A percentile compares a stretch with the other conserved stretches of the same genome.
phyloP scores from a whole-genome alignment of 2,888 invertebrate genomes.

The Ferdinandea cuprea region DNA sequence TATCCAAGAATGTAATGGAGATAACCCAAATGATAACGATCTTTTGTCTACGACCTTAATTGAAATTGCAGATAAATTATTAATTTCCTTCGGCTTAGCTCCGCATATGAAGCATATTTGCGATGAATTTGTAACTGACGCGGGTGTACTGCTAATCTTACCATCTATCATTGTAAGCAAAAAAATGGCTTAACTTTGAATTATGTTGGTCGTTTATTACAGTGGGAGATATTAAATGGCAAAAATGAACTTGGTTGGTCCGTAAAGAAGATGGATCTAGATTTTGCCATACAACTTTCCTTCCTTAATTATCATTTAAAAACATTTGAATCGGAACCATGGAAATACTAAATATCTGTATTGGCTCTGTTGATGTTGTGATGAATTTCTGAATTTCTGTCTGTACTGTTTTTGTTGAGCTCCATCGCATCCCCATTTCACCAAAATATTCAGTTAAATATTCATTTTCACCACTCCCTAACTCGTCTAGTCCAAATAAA shows the following conservation, averaged over 20 bases:
- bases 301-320: not conserved
- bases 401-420: conserved; percentile 14
- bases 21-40: too few species aligned
- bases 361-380: not conserved
- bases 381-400: conserved; percentile 25
- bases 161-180: too few species aligned
- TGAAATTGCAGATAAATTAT: too few species aligned
- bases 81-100: too few species aligned
- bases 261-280: not conserved
- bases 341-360: conserved; percentile 12
- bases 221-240: not conserved
- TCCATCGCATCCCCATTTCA: conserved; percentile 28
- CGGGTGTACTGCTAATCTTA: too few species aligned
- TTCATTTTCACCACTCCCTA: conserved; percentile 4
- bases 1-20: too few species aligned
- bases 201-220: too few species aligned
- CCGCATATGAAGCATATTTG: too few species aligned
- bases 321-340: conserved; percentile 34
- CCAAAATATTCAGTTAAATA: conserved; percentile 6
- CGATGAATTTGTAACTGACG: too few species aligned
- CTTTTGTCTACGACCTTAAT: too few species aligned
- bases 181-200: too few species aligned
- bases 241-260: too few species aligned
- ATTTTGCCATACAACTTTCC: conserved; percentile 25
- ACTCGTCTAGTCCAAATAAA: not conserved